phyloP scores from a whole-genome alignment of 2,113 vertebrate genomes.

The Centropus bengalensis region DNA sequence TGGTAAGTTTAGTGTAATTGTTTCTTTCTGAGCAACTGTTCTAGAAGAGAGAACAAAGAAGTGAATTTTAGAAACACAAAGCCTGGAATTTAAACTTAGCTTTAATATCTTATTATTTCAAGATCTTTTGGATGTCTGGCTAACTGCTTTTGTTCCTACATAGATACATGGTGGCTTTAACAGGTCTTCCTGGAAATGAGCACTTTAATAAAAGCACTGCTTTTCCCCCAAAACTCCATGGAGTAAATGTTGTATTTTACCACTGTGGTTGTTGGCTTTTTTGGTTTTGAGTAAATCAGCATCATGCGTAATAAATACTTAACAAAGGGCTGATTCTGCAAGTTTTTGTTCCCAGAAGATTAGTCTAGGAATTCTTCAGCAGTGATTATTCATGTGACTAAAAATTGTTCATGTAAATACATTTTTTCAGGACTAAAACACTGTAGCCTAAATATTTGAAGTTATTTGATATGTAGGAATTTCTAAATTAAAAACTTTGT shows the following conservation, averaged over 20 bases:
- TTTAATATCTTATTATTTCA: background rate
- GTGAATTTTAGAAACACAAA: background rate
- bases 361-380: background rate
- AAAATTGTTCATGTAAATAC: background rate
- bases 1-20: background rate
- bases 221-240: background rate
- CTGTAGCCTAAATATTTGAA: background rate
- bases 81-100: background rate
- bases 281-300: background rate
- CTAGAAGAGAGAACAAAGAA: background rate
- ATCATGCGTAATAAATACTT: background rate
- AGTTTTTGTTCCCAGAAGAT: background rate
- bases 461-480: background rate
- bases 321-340: background rate
- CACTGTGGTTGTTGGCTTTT: rapidly evolving
- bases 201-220: background rate
- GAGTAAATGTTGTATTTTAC: background rate
- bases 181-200: background rate
- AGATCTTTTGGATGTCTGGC: background rate
- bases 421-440: background rate
- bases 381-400: background rate
- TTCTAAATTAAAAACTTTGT: background rate
- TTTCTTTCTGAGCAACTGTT: background rate
- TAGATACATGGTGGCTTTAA: background rate
- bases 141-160: background rate